Conservation (phyloP, 1,140 invertebrate genomes). For the Drosophila guanche region DNA sequence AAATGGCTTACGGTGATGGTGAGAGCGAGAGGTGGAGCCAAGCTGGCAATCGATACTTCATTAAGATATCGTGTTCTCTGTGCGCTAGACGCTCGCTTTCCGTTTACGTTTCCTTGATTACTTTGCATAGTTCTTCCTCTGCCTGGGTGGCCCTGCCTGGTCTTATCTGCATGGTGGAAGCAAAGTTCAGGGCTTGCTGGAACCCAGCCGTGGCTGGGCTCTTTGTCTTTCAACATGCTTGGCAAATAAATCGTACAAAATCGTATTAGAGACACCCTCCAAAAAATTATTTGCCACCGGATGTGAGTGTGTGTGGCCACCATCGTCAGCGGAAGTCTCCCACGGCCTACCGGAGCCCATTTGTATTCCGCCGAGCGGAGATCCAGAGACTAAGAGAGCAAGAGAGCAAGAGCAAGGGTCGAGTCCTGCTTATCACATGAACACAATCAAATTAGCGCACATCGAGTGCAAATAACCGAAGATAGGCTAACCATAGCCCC, state of each 20-base stretch:
- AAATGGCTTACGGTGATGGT: too few species aligned
- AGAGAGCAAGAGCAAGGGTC: constrained; percentile 25
- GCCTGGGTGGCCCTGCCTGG: constrained; percentile 44
- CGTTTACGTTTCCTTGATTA: constrained; percentile 83
- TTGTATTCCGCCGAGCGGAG: constrained; percentile 15
- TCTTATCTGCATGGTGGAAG: constrained; percentile 49
- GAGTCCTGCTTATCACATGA: constrained; percentile 73
- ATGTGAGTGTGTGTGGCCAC: constrained; percentile 46
- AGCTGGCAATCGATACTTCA: constrained; percentile 80
- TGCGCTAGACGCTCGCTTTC: constrained; percentile 79
- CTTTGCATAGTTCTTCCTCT: constrained; percentile 75
- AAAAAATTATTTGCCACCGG: constrained; percentile 78
- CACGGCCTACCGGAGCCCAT: constrained; percentile 12
- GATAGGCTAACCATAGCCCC: constrained; percentile 63
- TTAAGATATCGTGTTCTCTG: constrained; percentile 81
- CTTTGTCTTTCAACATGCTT: constrained; percentile 67
- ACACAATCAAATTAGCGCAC: constrained; percentile 82
- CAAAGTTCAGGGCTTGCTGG: constrained; percentile 30
- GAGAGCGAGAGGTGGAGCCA: not conserved
- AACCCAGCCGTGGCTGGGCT: constrained; percentile 18
- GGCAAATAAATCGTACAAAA: constrained; percentile 78
- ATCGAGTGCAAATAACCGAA: constrained; percentile 77
- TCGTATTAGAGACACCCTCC: constrained; percentile 51
- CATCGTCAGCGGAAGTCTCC: constrained; percentile 43
- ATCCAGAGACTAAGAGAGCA: constrained; percentile 10